Evolutionary conservation across 2,888 invertebrate species (phyloP).

Genomic region (Acanthosepion esculentum): DNA sequence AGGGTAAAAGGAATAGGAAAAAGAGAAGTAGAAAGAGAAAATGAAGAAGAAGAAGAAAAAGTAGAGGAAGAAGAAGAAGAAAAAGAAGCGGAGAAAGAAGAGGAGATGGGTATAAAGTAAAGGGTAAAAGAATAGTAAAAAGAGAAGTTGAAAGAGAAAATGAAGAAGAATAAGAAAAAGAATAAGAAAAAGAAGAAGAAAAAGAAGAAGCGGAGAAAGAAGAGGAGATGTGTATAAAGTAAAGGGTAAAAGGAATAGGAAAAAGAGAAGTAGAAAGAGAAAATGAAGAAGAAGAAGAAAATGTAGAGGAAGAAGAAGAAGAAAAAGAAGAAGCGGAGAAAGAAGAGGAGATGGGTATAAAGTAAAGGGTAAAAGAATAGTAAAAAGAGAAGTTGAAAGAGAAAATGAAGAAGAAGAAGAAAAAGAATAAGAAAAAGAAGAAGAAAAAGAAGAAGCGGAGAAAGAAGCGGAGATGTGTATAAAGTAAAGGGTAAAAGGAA

Average conservation of each 20-base stretch:
- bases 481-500: background rate
- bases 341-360: background rate
- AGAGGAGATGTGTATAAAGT: too few species aligned
- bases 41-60: background rate
- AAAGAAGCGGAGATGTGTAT: background rate
- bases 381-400: too few species aligned
- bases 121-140: background rate
- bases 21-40: background rate
- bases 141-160: too few species aligned
- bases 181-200: background rate
- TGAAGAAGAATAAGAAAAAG: background rate
- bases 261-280: background rate
- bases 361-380: background rate
- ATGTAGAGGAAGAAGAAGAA: background rate
- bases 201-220: background rate
- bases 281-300: background rate
- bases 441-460: background rate
- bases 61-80: background rate
- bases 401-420: too few species aligned
- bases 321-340: background rate
- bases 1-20: too few species aligned
- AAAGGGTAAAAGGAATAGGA: too few species aligned
- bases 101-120: background rate
- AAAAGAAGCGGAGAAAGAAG: background rate
- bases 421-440: background rate